Base-by-base conservation (phyloP, 2,888 invertebrate species). In the Eubasilissa splendida region DNA sequence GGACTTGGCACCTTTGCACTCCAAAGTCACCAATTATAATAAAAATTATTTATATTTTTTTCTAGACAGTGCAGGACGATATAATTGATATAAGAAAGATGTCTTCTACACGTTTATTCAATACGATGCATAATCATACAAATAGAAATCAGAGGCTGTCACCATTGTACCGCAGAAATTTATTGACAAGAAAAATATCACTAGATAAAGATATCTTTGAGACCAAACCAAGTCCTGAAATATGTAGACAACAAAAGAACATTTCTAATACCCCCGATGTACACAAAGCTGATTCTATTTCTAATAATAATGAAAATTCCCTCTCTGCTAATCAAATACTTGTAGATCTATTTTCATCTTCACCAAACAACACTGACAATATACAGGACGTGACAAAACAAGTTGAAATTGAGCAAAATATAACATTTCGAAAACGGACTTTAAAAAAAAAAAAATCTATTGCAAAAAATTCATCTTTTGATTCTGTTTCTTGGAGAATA, bases 151-250 rank as follows among this genome's bases (percentile, higher is more conserved):
- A 56, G 33, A 8, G 31, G 10, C 12, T 33, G 11, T 2, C 9
- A 33, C 56, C 71, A 56, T 31, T 73, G 3, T 73, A 56, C 56
- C 31, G 12, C 22, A 73, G 56, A 33, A 73, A 73, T 56, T 56
- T 73, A 10, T 56, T 56, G 56, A 73, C 71, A 33, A 54, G 33
- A 22, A 7, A 42, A 33, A 73, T 3, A 11, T 31, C 71, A 7
- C 2, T n/a, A 11, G 71, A 73, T 42, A 58, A 54, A 33, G n/a
- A 42, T 33, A 3, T 73, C 3, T 73, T 73, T 33, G 52, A 14
- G 5, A 68, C 3, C 31, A 63, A 42, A 33, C 22, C 63, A 5
- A 42, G 42, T 33, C 63, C 12, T 0, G 12, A 33, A 63, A 12
- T 12, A 63, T 31, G 31, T 12, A 63, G 63, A 33, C 33, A 33